Evolutionary conservation across 2,888 invertebrate genomes (phyloP).

Genomic region (Ornithoptera priamus): DNA sequence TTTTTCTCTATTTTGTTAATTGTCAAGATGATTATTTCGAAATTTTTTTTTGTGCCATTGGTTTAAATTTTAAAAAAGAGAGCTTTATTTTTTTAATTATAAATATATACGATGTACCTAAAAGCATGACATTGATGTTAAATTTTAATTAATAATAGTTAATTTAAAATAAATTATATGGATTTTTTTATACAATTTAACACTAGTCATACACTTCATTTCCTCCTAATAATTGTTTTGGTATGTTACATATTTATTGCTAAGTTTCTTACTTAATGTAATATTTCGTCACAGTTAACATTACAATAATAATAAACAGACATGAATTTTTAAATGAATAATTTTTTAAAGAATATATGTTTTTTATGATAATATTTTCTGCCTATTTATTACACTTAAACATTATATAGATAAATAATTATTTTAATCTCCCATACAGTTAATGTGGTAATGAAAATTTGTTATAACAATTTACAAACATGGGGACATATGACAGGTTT

Average conservation of each 20-base stretch:
- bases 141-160: neutral
- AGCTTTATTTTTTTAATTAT: slow-evolving; percentile 8
- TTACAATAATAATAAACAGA: neutral
- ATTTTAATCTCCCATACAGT: neutral
- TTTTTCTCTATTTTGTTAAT: neutral
- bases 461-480: neutral
- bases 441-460: neutral
- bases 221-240: slow-evolving; percentile 9
- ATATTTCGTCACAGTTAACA: neutral
- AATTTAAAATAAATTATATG: neutral
- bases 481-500: slow-evolving; percentile 3
- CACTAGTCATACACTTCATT: slow-evolving; percentile 27
- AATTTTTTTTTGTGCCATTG: slow-evolving; percentile 21
- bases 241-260: neutral
- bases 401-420: neutral
- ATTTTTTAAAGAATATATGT: neutral
- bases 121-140: slow-evolving; percentile 19
- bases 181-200: slow-evolving; percentile 14
- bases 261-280: neutral
- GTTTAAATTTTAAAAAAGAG: slow-evolving; percentile 22
- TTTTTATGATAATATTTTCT: neutral
- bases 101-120: slow-evolving; percentile 20
- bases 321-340: neutral
- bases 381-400: neutral
- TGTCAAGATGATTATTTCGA: neutral